Base-by-base conservation (phyloP, 2,888 invertebrate genomes). In the Leptinotarsa juncta region DNA sequence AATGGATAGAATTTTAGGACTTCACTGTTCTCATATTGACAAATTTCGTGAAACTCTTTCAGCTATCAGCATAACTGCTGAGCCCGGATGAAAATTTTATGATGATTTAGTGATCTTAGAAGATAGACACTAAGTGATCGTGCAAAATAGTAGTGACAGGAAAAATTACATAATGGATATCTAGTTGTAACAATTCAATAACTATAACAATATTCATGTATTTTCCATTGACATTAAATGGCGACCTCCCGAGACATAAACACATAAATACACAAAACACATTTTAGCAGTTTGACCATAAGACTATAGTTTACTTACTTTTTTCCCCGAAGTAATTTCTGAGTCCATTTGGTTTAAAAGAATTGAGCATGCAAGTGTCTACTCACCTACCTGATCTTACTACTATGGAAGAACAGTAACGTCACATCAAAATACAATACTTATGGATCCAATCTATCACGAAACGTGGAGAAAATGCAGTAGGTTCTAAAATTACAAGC, bases 201-300 rank as follows among this genome's bases (percentile, higher is more conserved):
- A 65, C 20, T 57, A 32, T 62, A 42, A 71, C 50, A 53, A 75
- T 51, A 77, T 77, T 77, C 78, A 78, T 78, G 78, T 78, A 78
- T 78, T 78, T 71, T 71, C 73, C 73, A 69, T 53, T 73, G 73
- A 77, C 75, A 78, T 78, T 65, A 72, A 78, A 77, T 73, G 65
- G 69, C 71, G 67, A 69, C 73, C 71, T 77, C 73, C 74, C 72
- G 68, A 76, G 71, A 70, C 51, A 67, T 57, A 26, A 66, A 70
- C 42, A 42, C 42, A 55, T 57, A 32, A 20, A 49, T 16, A 65
- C 32, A 50, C 32, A 74, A 67, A 69, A 67, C 57, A 66, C 66
- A 67, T 48, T 16, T 26, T 16, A 55, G 55, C 68, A 49, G 48
- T 20, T 48, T 57, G 49, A 57, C 18, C 20, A 57, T n/a, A 60